These are phyloP conservation scores for Trochalopteron elliotii DNA, from an alignment of 2,113 vertebrate genomes.

Conservation along the genomic window DNA sequence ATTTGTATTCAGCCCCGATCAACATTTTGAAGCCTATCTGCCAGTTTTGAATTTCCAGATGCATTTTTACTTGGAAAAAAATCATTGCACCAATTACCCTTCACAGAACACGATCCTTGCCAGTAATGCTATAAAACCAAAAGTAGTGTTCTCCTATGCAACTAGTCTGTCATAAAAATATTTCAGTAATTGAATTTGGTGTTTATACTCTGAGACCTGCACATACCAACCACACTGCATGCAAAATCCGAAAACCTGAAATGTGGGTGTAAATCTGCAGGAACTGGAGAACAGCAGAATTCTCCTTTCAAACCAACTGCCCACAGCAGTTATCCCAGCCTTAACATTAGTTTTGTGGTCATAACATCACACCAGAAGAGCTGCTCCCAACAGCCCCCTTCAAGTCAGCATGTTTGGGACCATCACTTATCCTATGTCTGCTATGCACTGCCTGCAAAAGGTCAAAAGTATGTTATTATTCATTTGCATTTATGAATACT, in stretches of 20 bases:
- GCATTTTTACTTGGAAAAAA: background rate
- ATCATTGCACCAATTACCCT: background rate
- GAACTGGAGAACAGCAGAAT: background rate
- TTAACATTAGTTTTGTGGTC: background rate
- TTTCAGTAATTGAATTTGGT: background rate
- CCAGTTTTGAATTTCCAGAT: background rate
- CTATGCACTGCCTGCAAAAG: background rate
- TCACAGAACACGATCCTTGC: background rate
- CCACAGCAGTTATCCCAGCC: background rate
- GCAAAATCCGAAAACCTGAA: background rate
- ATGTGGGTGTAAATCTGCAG: background rate
- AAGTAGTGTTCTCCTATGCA: background rate
- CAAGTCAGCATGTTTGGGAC: background rate
- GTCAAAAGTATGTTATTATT: conserved; percentile 3
- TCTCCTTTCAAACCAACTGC: background rate
- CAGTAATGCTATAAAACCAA: background rate
- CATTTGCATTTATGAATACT: background rate
- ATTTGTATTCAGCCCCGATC: background rate
- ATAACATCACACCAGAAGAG: background rate
- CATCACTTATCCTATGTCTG: background rate
- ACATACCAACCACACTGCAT: background rate
- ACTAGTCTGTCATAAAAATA: background rate
- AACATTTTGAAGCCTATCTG: background rate
- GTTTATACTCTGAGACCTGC: background rate
- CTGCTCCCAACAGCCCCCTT: background rate